Base-by-base conservation (phyloP, 2,797 vertebrate species). In the Siniperca undulata region DNA sequence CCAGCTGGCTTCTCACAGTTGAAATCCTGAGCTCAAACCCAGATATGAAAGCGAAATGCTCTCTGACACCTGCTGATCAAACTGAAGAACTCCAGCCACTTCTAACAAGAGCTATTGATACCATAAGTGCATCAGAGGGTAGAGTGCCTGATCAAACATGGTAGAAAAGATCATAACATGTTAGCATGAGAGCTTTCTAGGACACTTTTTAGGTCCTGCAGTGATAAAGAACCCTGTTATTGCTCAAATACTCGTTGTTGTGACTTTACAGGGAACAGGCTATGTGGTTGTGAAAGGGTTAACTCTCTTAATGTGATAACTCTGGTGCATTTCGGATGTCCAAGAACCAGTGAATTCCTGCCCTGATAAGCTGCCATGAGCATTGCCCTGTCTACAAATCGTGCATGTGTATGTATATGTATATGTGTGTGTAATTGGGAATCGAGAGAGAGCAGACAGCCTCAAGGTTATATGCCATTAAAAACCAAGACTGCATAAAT, bases 331-430 rank as follows among this genome's bases (percentile, higher is more conserved):
- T 89, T 91, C 34, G 30, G 69, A 91, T 83, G 85, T 91, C 92
- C 94, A 96, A 95, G 95, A 94, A 92, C 93, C 89, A 70, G 10
- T 83, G 86, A 93, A 94, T 94, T 92, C 90, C 91, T 93, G 72
- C 75, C 72, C 79, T 88, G 94, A 95, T 96, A 96, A 94, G 88
- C 90, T 84, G 85, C 83, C 90, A 90, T 82, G 81, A 92, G 71
- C 87, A 78, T 59, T 89, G 86, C 86, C 83, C 77, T 73, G 69
- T 91, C 59, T 82, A 64, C 81, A 88, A 87, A 83, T 19, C 48
- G 79, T 82, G 84, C 2, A 17, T 65, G 69, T 69, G 27, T 69
- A 13, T 44, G 38, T 46, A 16, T 52, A 12, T 22, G 36, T 68
- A 68, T 75, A 34, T 48, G 68, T 77, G 65, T 72, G 78, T 67